These are phyloP conservation scores for Callionymus lyra DNA, from an alignment of 2,113 vertebrate genomes.

Conservation along the genomic window DNA sequence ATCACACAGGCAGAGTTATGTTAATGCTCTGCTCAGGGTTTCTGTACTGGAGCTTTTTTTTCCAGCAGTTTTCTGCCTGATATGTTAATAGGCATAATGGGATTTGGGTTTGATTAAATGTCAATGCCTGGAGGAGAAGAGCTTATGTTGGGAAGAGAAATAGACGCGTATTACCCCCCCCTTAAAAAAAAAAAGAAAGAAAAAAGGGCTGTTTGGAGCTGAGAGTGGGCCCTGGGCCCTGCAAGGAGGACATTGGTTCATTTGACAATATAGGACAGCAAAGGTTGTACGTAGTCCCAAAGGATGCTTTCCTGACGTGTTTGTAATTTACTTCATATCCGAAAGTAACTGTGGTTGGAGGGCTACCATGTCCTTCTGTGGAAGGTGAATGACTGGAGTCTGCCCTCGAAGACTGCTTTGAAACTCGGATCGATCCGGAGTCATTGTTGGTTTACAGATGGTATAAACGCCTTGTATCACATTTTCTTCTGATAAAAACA, in stretches of 20 bases:
- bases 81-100: conserved; percentile 64
- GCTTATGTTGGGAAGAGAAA: conserved; percentile 32
- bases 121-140: conserved; percentile 54
- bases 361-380: conserved; percentile 41
- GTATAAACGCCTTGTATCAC: conserved; percentile 8
- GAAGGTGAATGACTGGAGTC: conserved; percentile 49
- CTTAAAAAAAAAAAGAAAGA: too few relatives aligned
- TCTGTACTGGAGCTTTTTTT: conserved; percentile 51
- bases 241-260: conserved; percentile 43
- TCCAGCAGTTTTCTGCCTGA: conserved; percentile 44
- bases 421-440: too few relatives aligned
- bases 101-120: conserved; percentile 70
- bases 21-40: conserved; percentile 50
- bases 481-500: not conserved
- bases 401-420: conserved; percentile 18
- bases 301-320: conserved; percentile 43
- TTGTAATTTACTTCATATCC: conserved; percentile 62
- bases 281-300: conserved; percentile 45
- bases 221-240: conserved; percentile 39
- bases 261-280: conserved; percentile 28
- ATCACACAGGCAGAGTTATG: conserved; percentile 58
- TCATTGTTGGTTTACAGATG: conserved; percentile 18
- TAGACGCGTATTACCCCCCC: conserved; percentile 24
- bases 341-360: conserved; percentile 46
- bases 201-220: conserved; percentile 28